These are phyloP conservation scores for Leucophenga montana DNA, from an alignment of 2,888 invertebrate species.

Conservation along the genomic window DNA sequence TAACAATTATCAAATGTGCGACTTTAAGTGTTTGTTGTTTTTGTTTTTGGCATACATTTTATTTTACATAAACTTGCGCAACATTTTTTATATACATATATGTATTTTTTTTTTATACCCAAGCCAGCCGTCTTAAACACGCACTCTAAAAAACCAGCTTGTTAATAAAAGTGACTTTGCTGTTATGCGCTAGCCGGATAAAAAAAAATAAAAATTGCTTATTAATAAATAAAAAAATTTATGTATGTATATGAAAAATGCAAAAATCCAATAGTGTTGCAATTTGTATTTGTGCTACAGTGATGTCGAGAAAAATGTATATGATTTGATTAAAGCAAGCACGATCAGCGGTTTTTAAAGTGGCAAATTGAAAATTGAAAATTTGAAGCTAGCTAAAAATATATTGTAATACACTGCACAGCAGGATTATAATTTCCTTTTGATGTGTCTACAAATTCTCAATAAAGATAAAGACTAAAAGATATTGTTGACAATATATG, in stretches of 20 bases:
- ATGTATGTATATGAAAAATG: neutral
- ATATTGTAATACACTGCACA: too few relatives aligned
- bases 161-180: conserved; percentile 21
- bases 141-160: conserved; percentile 32
- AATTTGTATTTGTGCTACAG: conserved; percentile 21
- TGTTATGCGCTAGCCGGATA: neutral
- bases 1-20: conserved; percentile 53
- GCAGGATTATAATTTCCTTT: too few relatives aligned
- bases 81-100: too few relatives aligned
- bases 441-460: too few relatives aligned
- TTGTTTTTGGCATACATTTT: conserved; percentile 4
- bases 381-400: too few relatives aligned
- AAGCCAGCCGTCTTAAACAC: neutral
- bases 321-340: neutral
- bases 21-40: conserved; percentile 22
- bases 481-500: too few relatives aligned
- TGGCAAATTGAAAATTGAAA: too few relatives aligned
- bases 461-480: too few relatives aligned
- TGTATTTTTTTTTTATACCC: too few relatives aligned
- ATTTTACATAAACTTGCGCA: conserved; percentile 2
- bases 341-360: neutral
- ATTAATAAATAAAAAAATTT: neutral
- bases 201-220: conserved; percentile 20
- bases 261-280: conserved; percentile 9
- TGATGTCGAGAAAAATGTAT: neutral